A percentile compares a stretch with the other conserved stretches of the same genome.
Conservation (phyloP, 2,888 invertebrate genomes). For the Caenorhabditis becei region DNA sequence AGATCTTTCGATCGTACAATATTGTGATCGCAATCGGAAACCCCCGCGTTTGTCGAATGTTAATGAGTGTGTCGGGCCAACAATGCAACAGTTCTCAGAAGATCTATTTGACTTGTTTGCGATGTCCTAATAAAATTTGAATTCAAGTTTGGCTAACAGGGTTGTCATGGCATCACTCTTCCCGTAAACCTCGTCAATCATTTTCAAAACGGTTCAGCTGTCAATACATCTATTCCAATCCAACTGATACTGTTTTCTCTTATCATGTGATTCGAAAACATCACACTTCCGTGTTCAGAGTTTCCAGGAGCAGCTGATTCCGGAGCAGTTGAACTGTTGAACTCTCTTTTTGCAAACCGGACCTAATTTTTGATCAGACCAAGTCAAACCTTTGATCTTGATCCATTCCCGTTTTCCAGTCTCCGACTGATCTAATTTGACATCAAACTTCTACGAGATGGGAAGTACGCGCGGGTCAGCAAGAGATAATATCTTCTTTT, state of each 20-base stretch:
- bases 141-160: neutral
- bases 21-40: slow-evolving; percentile 35
- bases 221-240: slow-evolving; percentile 5
- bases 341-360: neutral
- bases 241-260: neutral
- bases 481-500: slow-evolving; percentile 40
- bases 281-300: neutral
- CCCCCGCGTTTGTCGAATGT: slow-evolving; percentile 33
- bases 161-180: neutral
- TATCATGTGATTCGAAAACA: neutral
- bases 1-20: slow-evolving; percentile 54
- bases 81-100: slow-evolving; percentile 1
- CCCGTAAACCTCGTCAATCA: neutral
- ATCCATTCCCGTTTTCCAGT: neutral
- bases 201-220: neutral
- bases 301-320: neutral
- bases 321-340: neutral
- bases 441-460: slow-evolving; percentile 46
- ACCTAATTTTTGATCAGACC: slow-evolving; percentile 8
- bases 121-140: slow-evolving; percentile 1
- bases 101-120: neutral
- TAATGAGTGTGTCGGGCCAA: neutral
- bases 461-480: slow-evolving; percentile 10
- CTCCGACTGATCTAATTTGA: slow-evolving; percentile 12
- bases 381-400: slow-evolving; percentile 5